Evolutionary conservation across 2,113 vertebrate species (phyloP), one percentile per base, ranked within the genome.

Genomic region (Mastomys natalensis): DNA sequence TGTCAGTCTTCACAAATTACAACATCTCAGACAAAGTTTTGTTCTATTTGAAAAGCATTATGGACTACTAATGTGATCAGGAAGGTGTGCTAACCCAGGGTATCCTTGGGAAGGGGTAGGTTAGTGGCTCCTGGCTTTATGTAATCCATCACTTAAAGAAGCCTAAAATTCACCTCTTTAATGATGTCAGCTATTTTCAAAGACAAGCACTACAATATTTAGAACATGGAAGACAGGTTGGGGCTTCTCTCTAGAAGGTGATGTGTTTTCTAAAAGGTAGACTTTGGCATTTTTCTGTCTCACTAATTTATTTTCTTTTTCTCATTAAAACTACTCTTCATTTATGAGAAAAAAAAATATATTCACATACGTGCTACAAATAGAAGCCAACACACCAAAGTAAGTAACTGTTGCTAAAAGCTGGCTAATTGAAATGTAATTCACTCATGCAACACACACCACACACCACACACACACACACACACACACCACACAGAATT

Each of bases 291-390:
- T 96, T 97, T 97, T 91, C 96, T 97, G 84, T 94, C 91, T 95
- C 70, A 85, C 92, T 95, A 85, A 93, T 97, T 91, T 95, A 81
- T 96, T 97, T 97, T 97, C 86, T 95, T 95, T 96, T 95, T 93
- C 82, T 96, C 64, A 94, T 97, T 90, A 95, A 95, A 96, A 96
- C 94, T 91, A 89, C 72, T 88, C 92, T 89, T 86, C 53, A 34
- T 93, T 96, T 96, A 91, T 96, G 77, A 97, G 89, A 89, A 97
- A 95, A 96, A n/a, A 96, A 95, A 96, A 94, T 91, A 90, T 90
- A 93, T 90, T 96, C 85, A 91, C 84, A 93, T 91, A 93, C 74
- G 2, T 96, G 96, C 91, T 95, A 93, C 96, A 96, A 96, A 98
- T 95, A 98, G 94, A 98, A 97, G 93, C 84, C 93, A 97, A 60